Conservation (phyloP, 2,113 vertebrate species). For the Dolichotis patagonum region DNA sequence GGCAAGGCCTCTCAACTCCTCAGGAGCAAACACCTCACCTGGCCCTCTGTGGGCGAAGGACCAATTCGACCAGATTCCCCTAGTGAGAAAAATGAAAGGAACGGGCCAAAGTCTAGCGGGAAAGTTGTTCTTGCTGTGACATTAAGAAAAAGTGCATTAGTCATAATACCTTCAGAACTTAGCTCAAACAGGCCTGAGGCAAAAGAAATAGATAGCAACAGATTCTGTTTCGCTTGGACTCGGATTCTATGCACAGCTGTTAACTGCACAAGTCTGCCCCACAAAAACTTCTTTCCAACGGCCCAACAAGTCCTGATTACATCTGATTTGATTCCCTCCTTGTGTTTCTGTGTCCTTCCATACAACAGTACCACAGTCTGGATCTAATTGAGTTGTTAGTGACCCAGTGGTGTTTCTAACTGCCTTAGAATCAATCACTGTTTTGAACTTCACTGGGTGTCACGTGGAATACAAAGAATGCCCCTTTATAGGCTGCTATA, state of each 20-base stretch:
- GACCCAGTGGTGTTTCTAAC: neutral
- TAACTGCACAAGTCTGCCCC: neutral
- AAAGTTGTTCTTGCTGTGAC: neutral
- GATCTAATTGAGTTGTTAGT: neutral
- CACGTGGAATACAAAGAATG: neutral
- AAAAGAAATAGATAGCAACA: neutral
- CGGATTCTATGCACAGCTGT: neutral
- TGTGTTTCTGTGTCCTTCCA: neutral
- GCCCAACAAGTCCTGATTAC: neutral
- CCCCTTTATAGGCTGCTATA: neutral
- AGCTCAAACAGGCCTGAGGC: neutral
- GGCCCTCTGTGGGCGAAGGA: neutral
- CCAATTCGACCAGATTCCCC: neutral
- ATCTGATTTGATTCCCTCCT: neutral
- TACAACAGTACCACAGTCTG: neutral
- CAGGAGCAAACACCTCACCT: neutral
- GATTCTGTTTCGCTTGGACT: neutral
- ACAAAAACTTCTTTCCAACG: neutral
- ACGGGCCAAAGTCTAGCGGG: neutral
- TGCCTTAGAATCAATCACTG: neutral
- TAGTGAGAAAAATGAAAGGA: neutral
- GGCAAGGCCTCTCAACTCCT: neutral
- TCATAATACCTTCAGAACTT: neutral
- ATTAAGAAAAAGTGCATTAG: neutral
- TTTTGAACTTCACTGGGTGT: neutral